Evolutionary conservation across 2,113 vertebrate species (phyloP).

Genomic region (Hypocryptadius cinnamomeus): DNA sequence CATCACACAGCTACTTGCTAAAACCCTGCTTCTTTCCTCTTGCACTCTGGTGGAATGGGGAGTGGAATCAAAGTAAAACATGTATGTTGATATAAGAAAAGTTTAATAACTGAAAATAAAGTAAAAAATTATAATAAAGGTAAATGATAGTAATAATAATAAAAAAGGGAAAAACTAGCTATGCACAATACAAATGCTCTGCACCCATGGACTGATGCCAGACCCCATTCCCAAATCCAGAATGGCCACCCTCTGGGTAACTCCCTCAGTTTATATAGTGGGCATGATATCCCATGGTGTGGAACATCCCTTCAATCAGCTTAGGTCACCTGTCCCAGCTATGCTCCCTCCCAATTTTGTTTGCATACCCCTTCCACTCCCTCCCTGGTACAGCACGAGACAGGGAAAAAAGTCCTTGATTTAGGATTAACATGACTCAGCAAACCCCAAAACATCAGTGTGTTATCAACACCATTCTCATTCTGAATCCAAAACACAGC

Average conservation of each 20-base stretch:
- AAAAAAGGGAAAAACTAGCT: background rate
- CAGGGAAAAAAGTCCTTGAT: background rate
- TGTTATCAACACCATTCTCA: background rate
- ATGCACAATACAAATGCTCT: background rate
- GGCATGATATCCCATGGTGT: background rate
- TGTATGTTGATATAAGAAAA: background rate
- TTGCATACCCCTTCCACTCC: background rate
- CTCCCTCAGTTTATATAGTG: background rate
- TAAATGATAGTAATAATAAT: background rate
- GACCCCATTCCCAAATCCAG: background rate
- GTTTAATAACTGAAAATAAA: background rate
- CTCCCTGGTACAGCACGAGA: too few species aligned
- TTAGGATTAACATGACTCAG: background rate
- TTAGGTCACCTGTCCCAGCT: background rate
- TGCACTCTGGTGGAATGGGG: background rate
- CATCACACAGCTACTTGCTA: background rate
- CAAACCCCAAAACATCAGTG: background rate
- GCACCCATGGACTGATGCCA: background rate
- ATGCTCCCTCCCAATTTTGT: background rate
- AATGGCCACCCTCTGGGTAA: accelerated
- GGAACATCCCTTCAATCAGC: background rate
- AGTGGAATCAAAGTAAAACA: background rate
- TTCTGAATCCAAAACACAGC: background rate
- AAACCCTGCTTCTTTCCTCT: background rate
- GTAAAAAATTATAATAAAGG: background rate